Base-by-base conservation (phyloP, 2,113 vertebrate genomes). In the Circaetus cinerascens region DNA sequence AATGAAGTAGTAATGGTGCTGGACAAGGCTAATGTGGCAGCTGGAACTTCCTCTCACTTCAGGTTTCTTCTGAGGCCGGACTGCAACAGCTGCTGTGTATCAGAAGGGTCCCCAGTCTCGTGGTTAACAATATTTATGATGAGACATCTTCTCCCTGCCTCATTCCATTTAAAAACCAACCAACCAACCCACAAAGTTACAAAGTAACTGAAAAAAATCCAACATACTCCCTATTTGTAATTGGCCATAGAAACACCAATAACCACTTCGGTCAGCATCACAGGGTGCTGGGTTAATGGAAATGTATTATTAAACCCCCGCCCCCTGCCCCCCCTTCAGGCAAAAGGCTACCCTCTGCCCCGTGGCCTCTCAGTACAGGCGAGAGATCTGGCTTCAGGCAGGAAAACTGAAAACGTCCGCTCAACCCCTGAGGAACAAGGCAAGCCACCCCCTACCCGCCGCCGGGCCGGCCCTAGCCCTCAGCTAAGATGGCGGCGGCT, bases 381-480 rank as follows among this genome's bases (percentile, higher is more conserved):
- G 5, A 9, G 3, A 25, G 2, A 10, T 0, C 7, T 3, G 5
- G 1, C 3, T 15, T 34, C 16, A 2, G 11, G 13, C 62, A 6
- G 13, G 7, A 30, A 7, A 15, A 15, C 5, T 5, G 13, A 13
- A 23, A 4, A 3, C 19, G 6, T 1, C 41, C 21, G 19, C 34
- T 3, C 45, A 10, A 5, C 2, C 14, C 43, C 38, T 5, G 26
- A 8, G 4, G 15, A 1, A 15, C 3, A 13, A 16, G 3, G 23
- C 4, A 9, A 2, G 3, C 19, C 8, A 1, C 1, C 22, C 5
- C 9, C 45, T 2, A 3, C 38, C 67, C 34, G n/a, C 36, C 13
- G 6, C 17, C 19, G 9, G 7, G 26, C 9, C 26, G 3, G 7
- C 4, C 11, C 30, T 0, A 1, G 34, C 91, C 95, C 88, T 11